A percentile compares a stretch with the other conserved stretches of the same genome.
Conservation (phyloP, 1,140 invertebrate genomes). For the Yoshiicerus persimilis region DNA sequence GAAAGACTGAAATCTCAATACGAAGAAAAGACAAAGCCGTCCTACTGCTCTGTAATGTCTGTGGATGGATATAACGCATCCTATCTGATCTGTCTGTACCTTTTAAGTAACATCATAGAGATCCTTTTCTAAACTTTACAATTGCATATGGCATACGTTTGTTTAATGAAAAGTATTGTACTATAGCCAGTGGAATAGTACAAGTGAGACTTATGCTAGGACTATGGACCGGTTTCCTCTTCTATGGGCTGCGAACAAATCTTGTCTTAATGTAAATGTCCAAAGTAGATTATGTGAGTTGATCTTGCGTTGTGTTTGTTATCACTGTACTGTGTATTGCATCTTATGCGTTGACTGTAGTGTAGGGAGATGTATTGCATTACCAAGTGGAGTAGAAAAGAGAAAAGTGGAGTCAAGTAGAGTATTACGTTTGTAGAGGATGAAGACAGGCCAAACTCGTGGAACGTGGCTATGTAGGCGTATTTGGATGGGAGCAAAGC, state of each 20-base stretch:
- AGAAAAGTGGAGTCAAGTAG: not conserved
- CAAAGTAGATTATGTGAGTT: not conserved
- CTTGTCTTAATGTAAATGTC: conserved; percentile 29
- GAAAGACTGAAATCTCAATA: not conserved
- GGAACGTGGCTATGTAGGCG: conserved; percentile 40
- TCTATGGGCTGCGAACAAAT: not conserved
- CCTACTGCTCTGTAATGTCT: not conserved
- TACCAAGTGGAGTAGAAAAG: not conserved
- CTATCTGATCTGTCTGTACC: not conserved
- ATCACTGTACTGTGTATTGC: not conserved
- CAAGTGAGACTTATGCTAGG: not conserved
- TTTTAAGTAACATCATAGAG: not conserved
- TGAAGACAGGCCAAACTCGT: conserved; percentile 18
- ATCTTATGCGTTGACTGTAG: not conserved
- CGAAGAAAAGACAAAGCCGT: not conserved
- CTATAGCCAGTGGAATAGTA: not conserved
- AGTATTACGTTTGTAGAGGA: not conserved
- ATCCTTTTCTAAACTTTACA: no score
- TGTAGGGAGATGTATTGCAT: no score
- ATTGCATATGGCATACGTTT: no score
- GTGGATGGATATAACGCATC: not conserved
- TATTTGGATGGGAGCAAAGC: conserved; percentile 23
- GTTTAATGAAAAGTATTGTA: not conserved
- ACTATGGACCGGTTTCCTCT: conserved; percentile 9
- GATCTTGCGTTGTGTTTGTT: not conserved